A percentile compares a stretch with the other conserved stretches of the same genome.
Evolutionary conservation across 2,888 invertebrate genomes (phyloP).

Genomic region (Synergus gifuensis): DNA sequence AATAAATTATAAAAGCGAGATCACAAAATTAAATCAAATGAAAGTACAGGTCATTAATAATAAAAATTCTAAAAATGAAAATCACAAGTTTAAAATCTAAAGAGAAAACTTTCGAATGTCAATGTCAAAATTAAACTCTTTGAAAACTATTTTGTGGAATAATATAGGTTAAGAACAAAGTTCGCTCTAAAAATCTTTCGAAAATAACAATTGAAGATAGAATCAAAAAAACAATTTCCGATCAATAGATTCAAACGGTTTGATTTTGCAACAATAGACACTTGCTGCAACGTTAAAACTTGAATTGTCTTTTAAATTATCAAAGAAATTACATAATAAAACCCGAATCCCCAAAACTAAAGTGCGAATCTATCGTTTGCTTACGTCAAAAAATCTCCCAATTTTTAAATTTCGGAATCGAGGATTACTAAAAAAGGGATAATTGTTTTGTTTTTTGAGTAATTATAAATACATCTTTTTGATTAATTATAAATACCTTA

Average conservation of each 20-base stretch:
- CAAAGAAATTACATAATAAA: constrained; percentile 52
- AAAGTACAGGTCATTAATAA: too few relatives aligned
- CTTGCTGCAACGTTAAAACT: background rate
- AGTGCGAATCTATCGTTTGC: constrained; percentile 6
- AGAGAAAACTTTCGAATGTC: too few relatives aligned
- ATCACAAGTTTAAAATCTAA: too few relatives aligned
- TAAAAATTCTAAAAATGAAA: too few relatives aligned
- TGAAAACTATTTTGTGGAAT: background rate
- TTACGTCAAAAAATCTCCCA: background rate
- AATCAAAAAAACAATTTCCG: background rate
- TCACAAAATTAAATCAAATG: too few relatives aligned
- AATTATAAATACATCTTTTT: constrained; percentile 60
- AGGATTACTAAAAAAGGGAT: background rate
- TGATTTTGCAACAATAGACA: background rate
- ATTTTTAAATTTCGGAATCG: background rate
- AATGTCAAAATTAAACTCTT: background rate
- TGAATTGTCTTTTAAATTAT: background rate
- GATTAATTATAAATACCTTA: constrained; percentile 80
- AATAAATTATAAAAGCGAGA: too few relatives aligned
- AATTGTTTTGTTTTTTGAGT: background rate
- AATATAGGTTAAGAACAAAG: background rate
- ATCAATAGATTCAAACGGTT: background rate
- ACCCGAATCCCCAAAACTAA: constrained; percentile 35
- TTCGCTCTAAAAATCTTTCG: background rate
- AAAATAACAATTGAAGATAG: background rate